Percentiles rank a stretch among this genome's conserved stretches.
Conservation (phyloP, 2,888 invertebrate species). For the Incurvaria masculella region DNA sequence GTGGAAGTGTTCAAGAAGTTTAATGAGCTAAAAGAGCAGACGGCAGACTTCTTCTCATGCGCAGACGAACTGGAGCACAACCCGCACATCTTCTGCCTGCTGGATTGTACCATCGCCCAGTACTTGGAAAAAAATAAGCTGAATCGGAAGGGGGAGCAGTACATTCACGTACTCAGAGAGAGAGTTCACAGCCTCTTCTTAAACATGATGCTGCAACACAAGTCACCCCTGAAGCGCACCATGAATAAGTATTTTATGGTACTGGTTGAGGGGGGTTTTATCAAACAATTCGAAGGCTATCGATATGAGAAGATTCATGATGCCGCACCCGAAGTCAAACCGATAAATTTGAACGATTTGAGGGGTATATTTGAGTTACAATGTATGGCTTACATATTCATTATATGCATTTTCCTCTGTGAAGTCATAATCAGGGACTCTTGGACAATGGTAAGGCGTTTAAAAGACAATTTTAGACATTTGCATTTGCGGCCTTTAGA, state of each 20-base stretch:
- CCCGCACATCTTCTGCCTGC: slow-evolving; percentile 34
- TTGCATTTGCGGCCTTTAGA: too few species aligned
- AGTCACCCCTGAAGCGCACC: slow-evolving; percentile 32
- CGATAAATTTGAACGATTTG: slow-evolving; percentile 31
- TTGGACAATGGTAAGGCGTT: too few species aligned
- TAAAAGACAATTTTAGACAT: too few species aligned
- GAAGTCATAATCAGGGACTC: slow-evolving; percentile 24
- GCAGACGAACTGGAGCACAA: slow-evolving; percentile 29
- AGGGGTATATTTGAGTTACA: slow-evolving; percentile 33
- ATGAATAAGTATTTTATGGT: slow-evolving; percentile 30
- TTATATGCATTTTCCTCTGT: slow-evolving; percentile 28
- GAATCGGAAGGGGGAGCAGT: slow-evolving; percentile 38
- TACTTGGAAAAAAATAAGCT: slow-evolving; percentile 33
- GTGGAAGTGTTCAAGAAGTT: slow-evolving; percentile 32
- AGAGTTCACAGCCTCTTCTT: slow-evolving; percentile 42
- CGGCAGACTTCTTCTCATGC: slow-evolving; percentile 29
- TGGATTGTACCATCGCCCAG: slow-evolving; percentile 40
- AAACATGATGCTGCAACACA: slow-evolving; percentile 29
- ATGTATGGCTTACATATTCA: slow-evolving; percentile 21
- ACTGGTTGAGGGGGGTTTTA: slow-evolving; percentile 38
- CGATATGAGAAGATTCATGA: slow-evolving; percentile 34
- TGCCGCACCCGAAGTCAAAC: slow-evolving; percentile 27
- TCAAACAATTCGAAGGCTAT: slow-evolving; percentile 45
- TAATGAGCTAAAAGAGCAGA: slow-evolving; percentile 31
- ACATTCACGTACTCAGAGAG: slow-evolving; percentile 38